Conservation (phyloP, 2,113 vertebrate species). For the Tetrax tetrax region DNA sequence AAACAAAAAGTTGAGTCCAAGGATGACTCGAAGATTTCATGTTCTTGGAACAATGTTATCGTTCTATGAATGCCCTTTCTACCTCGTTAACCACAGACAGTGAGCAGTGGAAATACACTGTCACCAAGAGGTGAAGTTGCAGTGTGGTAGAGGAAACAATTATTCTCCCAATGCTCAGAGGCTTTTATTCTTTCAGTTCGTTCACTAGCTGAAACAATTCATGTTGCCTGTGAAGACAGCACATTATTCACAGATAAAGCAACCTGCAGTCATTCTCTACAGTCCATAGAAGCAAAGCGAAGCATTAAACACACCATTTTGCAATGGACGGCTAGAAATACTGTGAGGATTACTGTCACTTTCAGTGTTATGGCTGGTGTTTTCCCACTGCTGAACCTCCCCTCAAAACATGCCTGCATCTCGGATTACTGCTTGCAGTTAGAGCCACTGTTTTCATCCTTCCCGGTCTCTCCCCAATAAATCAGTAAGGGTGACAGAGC, state of each 20-base stretch:
- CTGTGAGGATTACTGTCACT: not conserved
- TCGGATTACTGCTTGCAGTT: not conserved
- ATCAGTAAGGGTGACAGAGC: not conserved
- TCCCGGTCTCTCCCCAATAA: not conserved
- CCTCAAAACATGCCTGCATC: not conserved
- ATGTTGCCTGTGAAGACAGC: not conserved
- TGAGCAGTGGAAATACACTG: not conserved
- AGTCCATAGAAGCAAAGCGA: not conserved
- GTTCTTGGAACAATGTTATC: not conserved
- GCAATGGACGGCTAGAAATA: not conserved
- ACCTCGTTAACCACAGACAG: not conserved
- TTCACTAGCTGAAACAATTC: not conserved
- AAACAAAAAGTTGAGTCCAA: not conserved
- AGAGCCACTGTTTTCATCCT: not conserved
- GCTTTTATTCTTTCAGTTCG: not conserved
- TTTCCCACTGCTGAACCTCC: not conserved
- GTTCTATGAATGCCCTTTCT: slow-evolving; percentile 19
- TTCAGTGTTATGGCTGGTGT: not conserved
- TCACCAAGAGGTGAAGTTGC: not conserved
- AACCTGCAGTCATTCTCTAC: not conserved
- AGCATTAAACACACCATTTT: not conserved
- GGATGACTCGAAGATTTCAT: not conserved
- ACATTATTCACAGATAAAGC: not conserved
- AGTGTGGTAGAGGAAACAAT: not conserved
- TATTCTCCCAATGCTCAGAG: not conserved